Evolutionary conservation across 2,113 vertebrate genomes (phyloP).

Genomic region (Pseudopodoces humilis): DNA sequence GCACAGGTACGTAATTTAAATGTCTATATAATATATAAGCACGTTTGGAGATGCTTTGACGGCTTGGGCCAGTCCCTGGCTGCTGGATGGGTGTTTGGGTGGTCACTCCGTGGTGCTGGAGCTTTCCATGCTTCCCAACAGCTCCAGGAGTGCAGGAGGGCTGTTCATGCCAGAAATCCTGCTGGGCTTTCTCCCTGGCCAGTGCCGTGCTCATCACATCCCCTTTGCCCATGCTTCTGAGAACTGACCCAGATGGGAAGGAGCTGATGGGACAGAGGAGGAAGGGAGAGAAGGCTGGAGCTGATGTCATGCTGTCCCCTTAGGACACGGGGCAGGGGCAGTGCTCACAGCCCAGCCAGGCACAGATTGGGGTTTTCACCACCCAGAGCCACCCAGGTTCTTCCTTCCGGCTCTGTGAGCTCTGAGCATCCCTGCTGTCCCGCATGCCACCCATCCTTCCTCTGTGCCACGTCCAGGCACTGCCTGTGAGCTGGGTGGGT

Average conservation of each 20-base stretch:
- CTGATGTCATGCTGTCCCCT: not conserved
- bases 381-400: not conserved
- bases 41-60: constrained; percentile 24
- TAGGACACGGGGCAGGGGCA: accelerated
- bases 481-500: accelerated
- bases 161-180: not conserved
- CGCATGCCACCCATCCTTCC: not conserved
- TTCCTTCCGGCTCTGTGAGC: not conserved
- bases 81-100: not conserved
- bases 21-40: constrained; percentile 64
- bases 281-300: not conserved
- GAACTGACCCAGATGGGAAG: not conserved
- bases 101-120: not conserved
- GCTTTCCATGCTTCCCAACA: accelerated
- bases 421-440: not conserved
- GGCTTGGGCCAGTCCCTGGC: not conserved
- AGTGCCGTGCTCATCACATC: not conserved
- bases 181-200: accelerated
- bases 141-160: not conserved
- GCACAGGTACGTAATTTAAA: constrained; percentile 72
- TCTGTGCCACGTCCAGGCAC: not conserved
- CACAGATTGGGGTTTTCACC: not conserved
- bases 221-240: not conserved
- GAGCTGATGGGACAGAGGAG: not conserved
- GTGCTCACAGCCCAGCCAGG: not conserved